Percentiles rank a stretch among this genome's conserved stretches.
phyloP scores from a whole-genome alignment of 2,888 invertebrate species.

The Acrobasis consociella region DNA sequence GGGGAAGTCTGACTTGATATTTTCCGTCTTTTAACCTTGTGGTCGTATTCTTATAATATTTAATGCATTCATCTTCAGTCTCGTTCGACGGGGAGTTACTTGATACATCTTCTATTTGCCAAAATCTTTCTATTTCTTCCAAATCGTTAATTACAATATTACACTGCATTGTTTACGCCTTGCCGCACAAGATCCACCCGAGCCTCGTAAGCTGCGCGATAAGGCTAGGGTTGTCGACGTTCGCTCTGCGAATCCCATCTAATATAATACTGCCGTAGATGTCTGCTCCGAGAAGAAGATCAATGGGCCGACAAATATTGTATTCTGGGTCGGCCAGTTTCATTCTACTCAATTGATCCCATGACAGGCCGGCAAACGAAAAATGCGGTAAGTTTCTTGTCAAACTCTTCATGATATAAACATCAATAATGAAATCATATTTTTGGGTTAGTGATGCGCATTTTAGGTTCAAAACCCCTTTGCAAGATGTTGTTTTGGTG shows the following conservation, averaged over 20 bases:
- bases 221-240: no score
- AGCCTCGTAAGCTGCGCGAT: constrained; percentile 27
- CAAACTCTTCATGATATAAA: neutral
- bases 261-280: constrained; percentile 26
- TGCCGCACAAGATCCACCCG: constrained; percentile 30
- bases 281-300: constrained; percentile 29
- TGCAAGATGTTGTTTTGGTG: constrained; percentile 26
- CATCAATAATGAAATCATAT: no score
- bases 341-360: constrained; percentile 23
- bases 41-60: constrained; percentile 23
- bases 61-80: constrained; percentile 26
- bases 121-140: neutral
- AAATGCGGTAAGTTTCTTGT: no score
- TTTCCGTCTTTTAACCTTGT: constrained; percentile 26
- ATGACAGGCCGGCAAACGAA: neutral
- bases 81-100: constrained; percentile 1
- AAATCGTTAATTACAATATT: neutral
- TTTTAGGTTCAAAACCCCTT: constrained; percentile 1
- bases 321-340: constrained; percentile 32
- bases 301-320: constrained; percentile 27
- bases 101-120: neutral
- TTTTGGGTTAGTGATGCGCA: no score
- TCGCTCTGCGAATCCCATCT: constrained; percentile 25
- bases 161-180: neutral
- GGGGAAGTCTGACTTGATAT: constrained; percentile 29